Percentiles rank a stretch among this genome's conserved stretches.
phyloP scores from a whole-genome alignment of 2,888 invertebrate genomes.

The Ochropleura leucogaster region DNA sequence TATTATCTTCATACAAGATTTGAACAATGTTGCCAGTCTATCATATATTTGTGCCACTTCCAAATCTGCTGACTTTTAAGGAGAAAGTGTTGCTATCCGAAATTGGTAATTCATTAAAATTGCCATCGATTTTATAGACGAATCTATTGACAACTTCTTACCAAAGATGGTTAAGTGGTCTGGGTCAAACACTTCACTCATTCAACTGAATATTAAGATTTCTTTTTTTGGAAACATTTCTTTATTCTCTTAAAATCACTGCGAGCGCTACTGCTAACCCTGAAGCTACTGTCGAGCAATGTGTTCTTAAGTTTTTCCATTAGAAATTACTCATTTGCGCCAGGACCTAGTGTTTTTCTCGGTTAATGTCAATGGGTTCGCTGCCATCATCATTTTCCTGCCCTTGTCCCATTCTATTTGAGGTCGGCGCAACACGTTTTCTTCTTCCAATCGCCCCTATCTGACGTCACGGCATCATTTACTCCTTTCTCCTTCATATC shows the following conservation, averaged over 20 bases:
- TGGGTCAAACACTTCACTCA: conserved; percentile 10
- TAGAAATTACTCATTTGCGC: background rate
- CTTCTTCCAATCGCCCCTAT: too few relatives aligned
- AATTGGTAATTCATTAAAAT: conserved; percentile 37
- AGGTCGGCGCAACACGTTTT: too few relatives aligned
- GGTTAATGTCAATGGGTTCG: background rate
- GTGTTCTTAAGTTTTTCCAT: too few relatives aligned
- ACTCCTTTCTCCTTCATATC: too few relatives aligned
- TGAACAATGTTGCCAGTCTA: background rate
- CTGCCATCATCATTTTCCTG: too few relatives aligned
- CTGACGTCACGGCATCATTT: too few relatives aligned
- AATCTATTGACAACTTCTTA: conserved; percentile 37
- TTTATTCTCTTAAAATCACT: background rate
- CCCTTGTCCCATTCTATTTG: too few relatives aligned
- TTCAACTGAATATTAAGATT: background rate
- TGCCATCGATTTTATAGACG: background rate
- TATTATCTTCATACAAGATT: background rate
- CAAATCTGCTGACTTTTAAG: conserved; percentile 5
- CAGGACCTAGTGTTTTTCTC: too few relatives aligned
- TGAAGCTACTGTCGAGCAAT: too few relatives aligned
- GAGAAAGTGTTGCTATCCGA: conserved; percentile 26
- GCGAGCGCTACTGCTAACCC: too few relatives aligned
- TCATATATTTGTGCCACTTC: conserved; percentile 26
- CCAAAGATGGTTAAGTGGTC: conserved; percentile 28
- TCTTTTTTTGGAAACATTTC: background rate